phyloP scores from a whole-genome alignment of 2,113 vertebrate species.

The Microcebus tavaratra region DNA sequence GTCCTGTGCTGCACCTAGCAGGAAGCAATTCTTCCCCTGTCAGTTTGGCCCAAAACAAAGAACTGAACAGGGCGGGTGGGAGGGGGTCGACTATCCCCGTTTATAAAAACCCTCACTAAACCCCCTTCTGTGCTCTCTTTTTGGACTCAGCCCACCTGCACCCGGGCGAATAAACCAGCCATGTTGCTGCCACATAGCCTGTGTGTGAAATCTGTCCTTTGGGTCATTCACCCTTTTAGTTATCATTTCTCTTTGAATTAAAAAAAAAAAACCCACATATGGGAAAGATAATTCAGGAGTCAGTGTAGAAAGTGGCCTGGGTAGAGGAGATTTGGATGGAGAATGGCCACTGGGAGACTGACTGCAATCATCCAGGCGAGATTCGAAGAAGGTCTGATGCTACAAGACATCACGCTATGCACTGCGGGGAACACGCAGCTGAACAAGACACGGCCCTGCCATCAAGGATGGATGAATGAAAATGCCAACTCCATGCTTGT shows the following conservation, averaged over 20 bases:
- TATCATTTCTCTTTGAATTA: constrained; percentile 1
- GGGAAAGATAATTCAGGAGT: constrained; percentile 1
- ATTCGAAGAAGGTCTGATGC: background rate
- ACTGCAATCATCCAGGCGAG: background rate
- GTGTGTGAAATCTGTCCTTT: too few species aligned
- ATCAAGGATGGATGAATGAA: background rate
- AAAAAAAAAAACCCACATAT: background rate
- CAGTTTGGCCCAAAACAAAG: too few species aligned
- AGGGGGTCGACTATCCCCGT: too few species aligned
- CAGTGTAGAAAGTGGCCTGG: background rate
- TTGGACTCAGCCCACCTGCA: too few species aligned
- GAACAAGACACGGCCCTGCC: background rate
- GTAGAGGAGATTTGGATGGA: background rate
- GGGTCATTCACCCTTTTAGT: too few species aligned
- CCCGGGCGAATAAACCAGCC: too few species aligned
- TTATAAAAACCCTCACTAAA: too few species aligned
- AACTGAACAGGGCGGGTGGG: too few species aligned
- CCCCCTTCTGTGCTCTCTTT: too few species aligned
- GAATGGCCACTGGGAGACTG: background rate
- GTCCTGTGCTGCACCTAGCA: too few species aligned
- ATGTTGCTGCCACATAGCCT: too few species aligned
- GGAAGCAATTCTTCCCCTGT: too few species aligned
- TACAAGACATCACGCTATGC: background rate
- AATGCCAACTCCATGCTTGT: background rate
- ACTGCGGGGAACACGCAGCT: background rate